These are phyloP conservation scores for Zoanthus sansibaricus DNA, from an alignment of 92 coral and sea anemone genomes.

Conservation along the genomic window DNA sequence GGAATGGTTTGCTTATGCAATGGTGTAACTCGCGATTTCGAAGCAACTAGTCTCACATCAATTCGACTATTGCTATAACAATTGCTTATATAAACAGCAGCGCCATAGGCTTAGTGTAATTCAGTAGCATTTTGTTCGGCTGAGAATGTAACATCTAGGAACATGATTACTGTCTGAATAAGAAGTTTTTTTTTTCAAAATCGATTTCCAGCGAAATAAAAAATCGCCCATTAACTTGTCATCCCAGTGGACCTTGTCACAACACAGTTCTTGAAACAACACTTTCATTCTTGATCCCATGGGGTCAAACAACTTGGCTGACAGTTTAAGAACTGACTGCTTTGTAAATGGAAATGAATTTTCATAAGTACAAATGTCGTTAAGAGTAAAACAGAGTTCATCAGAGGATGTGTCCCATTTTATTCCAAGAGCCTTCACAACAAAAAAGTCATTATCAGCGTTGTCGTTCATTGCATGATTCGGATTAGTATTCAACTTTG, in stretches of 20 bases:
- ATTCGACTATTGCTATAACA: slow-evolving; percentile 40
- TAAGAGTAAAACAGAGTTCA: slow-evolving; percentile 37
- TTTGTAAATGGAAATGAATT: slow-evolving; percentile 54
- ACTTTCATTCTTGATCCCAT: slow-evolving; percentile 53
- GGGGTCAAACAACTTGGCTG: slow-evolving; percentile 73
- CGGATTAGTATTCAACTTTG: slow-evolving; percentile 47
- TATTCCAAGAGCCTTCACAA: slow-evolving; percentile 59
- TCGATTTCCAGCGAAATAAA: slow-evolving; percentile 54
- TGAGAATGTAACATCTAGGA: slow-evolving; percentile 59
- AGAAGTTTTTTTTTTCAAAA: slow-evolving; percentile 54
- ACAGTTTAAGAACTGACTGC: slow-evolving; percentile 55
- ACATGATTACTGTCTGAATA: slow-evolving; percentile 42
- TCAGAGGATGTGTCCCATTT: slow-evolving; percentile 62
- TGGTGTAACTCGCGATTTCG: slow-evolving; percentile 60
- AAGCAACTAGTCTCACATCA: slow-evolving; percentile 46
- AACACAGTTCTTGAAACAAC: slow-evolving; percentile 57
- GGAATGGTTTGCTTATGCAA: slow-evolving; percentile 72
- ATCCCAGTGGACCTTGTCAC: slow-evolving; percentile 42
- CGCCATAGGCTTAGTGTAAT: slow-evolving; percentile 64
- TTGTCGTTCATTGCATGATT: slow-evolving; percentile 13
- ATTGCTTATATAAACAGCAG: slow-evolving; percentile 54
- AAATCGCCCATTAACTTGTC: slow-evolving; percentile 32
- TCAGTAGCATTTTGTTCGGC: slow-evolving; percentile 25
- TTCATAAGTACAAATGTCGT: slow-evolving; percentile 44
- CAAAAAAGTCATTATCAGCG: not conserved